Evolutionary conservation across 1,140 invertebrate genomes (phyloP).

Genomic region (Myzus persicae): DNA sequence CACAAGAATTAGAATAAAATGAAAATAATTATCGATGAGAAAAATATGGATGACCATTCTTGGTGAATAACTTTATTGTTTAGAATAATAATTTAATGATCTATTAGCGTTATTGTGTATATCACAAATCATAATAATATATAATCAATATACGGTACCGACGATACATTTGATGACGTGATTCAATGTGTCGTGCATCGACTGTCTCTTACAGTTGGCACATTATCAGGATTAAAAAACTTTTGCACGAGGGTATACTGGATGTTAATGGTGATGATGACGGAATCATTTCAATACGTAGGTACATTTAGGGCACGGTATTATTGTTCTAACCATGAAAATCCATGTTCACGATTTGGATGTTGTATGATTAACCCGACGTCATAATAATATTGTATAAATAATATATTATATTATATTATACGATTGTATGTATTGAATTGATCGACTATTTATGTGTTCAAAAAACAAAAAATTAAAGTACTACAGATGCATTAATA

Average conservation of each 20-base stretch:
- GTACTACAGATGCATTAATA: too few relatives aligned
- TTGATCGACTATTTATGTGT: too few relatives aligned
- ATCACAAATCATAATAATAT: neutral
- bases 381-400: too few relatives aligned
- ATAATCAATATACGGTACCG: neutral
- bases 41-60: too few relatives aligned
- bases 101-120: neutral
- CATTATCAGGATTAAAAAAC: conserved; percentile 4
- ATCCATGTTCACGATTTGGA: neutral
- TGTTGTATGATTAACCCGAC: neutral
- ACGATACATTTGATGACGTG: neutral
- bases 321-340: neutral
- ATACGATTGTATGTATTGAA: too few relatives aligned
- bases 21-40: too few relatives aligned
- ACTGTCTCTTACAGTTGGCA: neutral
- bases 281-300: neutral
- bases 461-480: too few relatives aligned
- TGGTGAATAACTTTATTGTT: too few relatives aligned
- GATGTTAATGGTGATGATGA: neutral
- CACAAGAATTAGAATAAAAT: too few relatives aligned
- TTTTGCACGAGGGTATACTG: neutral
- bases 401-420: too few relatives aligned
- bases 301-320: neutral
- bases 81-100: neutral
- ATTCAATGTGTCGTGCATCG: too few relatives aligned